A percentile compares a stretch with the other conserved stretches of the same genome.
These are phyloP conservation scores for Ctenoplectra terminalis DNA, from an alignment of 1,140 invertebrate species.

Conservation along the genomic window DNA sequence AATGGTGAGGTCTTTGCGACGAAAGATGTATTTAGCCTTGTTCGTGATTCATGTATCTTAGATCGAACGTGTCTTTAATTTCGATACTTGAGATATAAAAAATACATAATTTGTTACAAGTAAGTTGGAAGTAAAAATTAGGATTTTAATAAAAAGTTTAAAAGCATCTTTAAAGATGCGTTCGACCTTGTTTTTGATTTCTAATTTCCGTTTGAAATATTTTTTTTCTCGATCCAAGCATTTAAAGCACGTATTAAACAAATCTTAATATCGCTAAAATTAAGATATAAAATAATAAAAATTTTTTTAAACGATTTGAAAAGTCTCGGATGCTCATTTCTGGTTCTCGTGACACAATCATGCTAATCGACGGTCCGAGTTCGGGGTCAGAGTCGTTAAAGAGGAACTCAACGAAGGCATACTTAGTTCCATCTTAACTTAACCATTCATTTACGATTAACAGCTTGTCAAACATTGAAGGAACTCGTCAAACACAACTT, in stretches of 20 bases:
- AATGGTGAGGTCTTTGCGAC: neutral
- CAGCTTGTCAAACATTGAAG: neutral
- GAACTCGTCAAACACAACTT: neutral
- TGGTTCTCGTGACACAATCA: neutral
- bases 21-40: neutral
- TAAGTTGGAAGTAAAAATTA: neutral
- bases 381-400: neutral
- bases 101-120: neutral
- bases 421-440: neutral
- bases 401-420: neutral
- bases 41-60: neutral
- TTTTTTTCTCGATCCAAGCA: too few species aligned
- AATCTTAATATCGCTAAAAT: too few species aligned
- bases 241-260: too few species aligned
- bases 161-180: too few species aligned
- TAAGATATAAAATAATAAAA: too few species aligned
- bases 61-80: neutral
- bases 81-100: neutral
- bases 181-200: too few species aligned
- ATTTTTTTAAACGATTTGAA: too few species aligned
- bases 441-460: neutral
- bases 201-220: too few species aligned
- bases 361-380: neutral
- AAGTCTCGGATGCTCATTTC: neutral
- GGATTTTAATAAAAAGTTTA: neutral